Evolutionary conservation across 1,140 invertebrate genomes (phyloP), one percentile per base, ranked within the genome.

Genomic region (Temnothorax nylanderi): DNA sequence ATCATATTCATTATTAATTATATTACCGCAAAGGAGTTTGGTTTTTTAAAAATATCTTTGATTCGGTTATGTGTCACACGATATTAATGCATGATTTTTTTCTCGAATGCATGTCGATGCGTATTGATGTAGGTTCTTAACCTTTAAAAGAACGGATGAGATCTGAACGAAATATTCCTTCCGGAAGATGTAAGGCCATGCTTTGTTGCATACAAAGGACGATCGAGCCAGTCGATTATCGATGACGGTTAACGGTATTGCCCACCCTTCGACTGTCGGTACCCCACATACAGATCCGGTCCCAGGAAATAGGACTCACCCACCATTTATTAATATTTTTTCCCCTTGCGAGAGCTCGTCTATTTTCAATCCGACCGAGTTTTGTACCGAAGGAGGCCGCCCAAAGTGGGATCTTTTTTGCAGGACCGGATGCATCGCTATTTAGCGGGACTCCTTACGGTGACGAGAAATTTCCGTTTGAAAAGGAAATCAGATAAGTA

Each of bases 241-340:
- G 90, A 91, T 67, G 91, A 92, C 89, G 86, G 88, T 88, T 93
- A 93, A 93, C 93, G 93, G 92, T 92, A 71, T 90, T 41, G 56
- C 88, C 88, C 89, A 72, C 86, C 86, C 89, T 77, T 41, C 89
- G 91, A 90, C 88, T 91, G 74, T 91, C 87, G 65, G 72, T 89
- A 92, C 88, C 80, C 75, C 87, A 77, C 65, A 77, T 81, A 37
- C 44, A 44, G 21, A 67, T 37, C 37, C 87, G 74, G 56, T 11
- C 89, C 87, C 92, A 90, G 93, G 93, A 93, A 93, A 92, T 92
- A 69, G 92, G 84, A 86, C 92, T 88, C 92, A 91, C 88, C 87
- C 81, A 72, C 86, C 78, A 75, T 92, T 92, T 92, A 93, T 93
- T 93, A 93, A 93, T 93, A 93, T 93, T 93, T 92, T 91, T 77